phyloP scores from a whole-genome alignment of 2,888 invertebrate genomes.

The Drosophila affinis region DNA sequence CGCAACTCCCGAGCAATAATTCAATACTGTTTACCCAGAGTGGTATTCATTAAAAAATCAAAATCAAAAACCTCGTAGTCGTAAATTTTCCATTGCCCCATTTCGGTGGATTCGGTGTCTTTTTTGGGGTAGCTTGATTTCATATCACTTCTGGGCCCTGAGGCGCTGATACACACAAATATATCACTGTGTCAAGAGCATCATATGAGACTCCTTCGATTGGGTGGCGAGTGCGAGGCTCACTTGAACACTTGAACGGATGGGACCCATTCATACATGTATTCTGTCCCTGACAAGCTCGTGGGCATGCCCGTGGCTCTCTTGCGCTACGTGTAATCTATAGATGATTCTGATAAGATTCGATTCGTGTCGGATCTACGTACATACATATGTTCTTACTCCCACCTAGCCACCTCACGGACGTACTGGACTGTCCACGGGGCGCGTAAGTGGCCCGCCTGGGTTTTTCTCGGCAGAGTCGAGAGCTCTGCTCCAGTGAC shows the following conservation, averaged over 20 bases:
- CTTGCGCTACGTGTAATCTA: constrained; percentile 48
- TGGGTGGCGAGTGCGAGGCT: constrained; percentile 33
- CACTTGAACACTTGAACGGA: constrained; percentile 31
- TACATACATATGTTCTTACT: constrained; percentile 1
- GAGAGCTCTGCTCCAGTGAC: constrained; percentile 25
- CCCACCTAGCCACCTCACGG: constrained; percentile 30
- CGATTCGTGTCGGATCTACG: constrained; percentile 26
- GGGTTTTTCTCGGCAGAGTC: constrained; percentile 18
- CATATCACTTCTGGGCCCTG: constrained; percentile 8
- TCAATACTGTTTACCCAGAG: constrained; percentile 37
- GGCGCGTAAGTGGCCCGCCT: constrained; percentile 44
- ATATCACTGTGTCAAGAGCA: constrained; percentile 47
- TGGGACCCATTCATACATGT: background rate
- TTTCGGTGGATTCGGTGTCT: constrained; percentile 13
- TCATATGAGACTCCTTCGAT: constrained; percentile 30
- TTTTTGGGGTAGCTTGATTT: constrained; percentile 2
- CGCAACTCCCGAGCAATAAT: constrained; percentile 15
- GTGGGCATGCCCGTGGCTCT: constrained; percentile 6
- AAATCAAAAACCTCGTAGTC: constrained; percentile 14
- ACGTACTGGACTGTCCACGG: constrained; percentile 28
- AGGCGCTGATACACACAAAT: constrained; percentile 21
- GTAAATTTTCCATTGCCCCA: constrained; percentile 57
- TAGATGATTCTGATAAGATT: constrained; percentile 66
- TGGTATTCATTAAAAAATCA: constrained; percentile 21
- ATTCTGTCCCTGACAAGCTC: constrained; percentile 47